Evolutionary conservation across 2,113 vertebrate species (phyloP), one percentile per base, ranked within the genome.

Genomic region (Nanorana parkeri): DNA sequence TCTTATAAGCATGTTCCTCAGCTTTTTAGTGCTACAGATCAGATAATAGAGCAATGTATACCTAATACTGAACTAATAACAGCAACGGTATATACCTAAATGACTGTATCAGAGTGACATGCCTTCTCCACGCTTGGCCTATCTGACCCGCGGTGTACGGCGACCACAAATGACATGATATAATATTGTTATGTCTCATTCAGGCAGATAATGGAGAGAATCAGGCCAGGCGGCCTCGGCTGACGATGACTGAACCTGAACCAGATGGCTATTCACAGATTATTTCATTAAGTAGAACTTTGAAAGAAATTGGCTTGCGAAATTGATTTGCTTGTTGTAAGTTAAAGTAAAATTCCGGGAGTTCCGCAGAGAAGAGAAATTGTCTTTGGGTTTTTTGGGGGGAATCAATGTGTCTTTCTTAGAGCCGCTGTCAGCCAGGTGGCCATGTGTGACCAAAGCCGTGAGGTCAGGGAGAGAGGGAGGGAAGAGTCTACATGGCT

Each of bases 241-340:
- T 13, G 26, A 20, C 11, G 23, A 51, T 60, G 29, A 69, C 32
- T 36, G 28, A 60, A 52, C 4, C 80, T 51, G 29, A 26, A 61
- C 21, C 63, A 68, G 72, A 83, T 68, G 63, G n/a, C 71, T 75
- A 67, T 58, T 28, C 71, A 29, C 55, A 68, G 80, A 76, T 83
- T 75, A 82, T 82, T 75, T 68, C 56, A 51, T 75, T 56, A 68
- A 66, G 72, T 41, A 36, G 71, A 75, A 65, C 60, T 74, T 81
- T 66, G 26, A 54, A 26, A 81, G 80, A 75, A 82, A 82, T 75
- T 76, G 80, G 63, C 71, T 82, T 76, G 55, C 67, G 36, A 58
- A 82, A 82, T 82, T 66, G 80, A 82, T 82, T 75, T 64, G 28
- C 63, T 75, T 67, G 69, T 75, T 47, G 73, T 60, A 67, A 64